A percentile compares a stretch with the other conserved stretches of the same genome.
Conservation (phyloP, 1,140 invertebrate species). For the Anthonomus grandis region DNA sequence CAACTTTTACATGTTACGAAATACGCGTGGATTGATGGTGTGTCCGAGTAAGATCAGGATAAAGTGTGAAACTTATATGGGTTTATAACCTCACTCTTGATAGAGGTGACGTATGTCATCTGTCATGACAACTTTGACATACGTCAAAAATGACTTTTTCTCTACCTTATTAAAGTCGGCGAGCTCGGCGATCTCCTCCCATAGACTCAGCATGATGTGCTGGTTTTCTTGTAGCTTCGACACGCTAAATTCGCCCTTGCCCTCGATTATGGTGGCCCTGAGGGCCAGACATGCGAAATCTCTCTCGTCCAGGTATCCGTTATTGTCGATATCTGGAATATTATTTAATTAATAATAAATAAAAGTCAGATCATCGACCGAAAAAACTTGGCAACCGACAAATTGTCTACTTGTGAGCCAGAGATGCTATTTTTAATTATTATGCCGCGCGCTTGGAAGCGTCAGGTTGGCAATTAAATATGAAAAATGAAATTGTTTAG, state of each 20-base stretch:
- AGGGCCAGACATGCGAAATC: conserved; percentile 80
- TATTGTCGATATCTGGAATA: conserved; percentile 74
- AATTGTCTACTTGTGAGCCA: background rate
- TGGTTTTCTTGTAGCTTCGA: conserved; percentile 70
- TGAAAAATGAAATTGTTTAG: too few species aligned
- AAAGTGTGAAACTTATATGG: too few species aligned
- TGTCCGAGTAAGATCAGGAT: too few species aligned
- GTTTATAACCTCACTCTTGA: too few species aligned
- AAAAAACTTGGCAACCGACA: background rate
- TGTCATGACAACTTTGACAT: too few species aligned
- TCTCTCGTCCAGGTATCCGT: conserved; percentile 74
- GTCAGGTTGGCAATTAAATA: too few species aligned
- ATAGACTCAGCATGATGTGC: conserved; percentile 75
- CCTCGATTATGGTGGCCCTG: conserved; percentile 74
- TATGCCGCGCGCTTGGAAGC: background rate
- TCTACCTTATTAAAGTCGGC: conserved; percentile 83
- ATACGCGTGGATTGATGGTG: too few species aligned
- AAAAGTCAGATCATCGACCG: background rate
- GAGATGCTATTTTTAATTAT: background rate
- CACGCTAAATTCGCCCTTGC: conserved; percentile 72
- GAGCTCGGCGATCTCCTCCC: conserved; percentile 79
- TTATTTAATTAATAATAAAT: background rate
- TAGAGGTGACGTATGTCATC: too few species aligned
- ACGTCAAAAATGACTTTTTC: too few species aligned
- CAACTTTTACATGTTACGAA: too few species aligned